These are phyloP conservation scores for Fratercula arctica DNA, from an alignment of 2,797 vertebrate genomes.

Conservation along the genomic window DNA sequence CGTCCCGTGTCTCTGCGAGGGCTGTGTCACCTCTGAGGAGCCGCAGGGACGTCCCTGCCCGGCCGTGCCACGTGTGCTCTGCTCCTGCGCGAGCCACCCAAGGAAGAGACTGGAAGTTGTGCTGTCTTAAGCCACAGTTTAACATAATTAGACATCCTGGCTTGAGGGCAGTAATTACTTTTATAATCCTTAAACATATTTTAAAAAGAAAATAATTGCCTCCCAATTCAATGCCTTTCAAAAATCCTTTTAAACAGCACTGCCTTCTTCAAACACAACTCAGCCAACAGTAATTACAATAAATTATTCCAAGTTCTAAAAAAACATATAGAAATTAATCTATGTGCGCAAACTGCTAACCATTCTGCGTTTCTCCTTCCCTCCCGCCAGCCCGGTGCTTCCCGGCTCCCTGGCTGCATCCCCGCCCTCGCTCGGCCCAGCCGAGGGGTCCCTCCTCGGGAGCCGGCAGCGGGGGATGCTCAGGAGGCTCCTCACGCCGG, in stretches of 20 bases:
- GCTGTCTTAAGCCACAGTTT: constrained; percentile 60
- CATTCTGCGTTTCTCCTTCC: constrained; percentile 2
- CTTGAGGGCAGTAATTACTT: constrained; percentile 69
- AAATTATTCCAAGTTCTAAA: constrained; percentile 50
- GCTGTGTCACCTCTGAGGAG: background rate
- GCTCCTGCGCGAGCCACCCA: background rate
- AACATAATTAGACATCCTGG: constrained; percentile 69
- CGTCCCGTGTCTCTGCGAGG: background rate
- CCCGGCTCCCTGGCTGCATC: background rate
- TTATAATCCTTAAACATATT: constrained; percentile 70
- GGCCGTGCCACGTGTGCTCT: fast-evolving
- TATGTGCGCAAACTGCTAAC: constrained; percentile 18
- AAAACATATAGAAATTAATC: constrained; percentile 51
- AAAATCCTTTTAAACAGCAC: constrained; percentile 46
- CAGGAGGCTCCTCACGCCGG: background rate
- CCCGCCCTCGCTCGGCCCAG: background rate
- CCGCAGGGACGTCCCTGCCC: background rate
- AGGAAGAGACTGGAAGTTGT: constrained; percentile 29
- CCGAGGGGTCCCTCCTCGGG: background rate
- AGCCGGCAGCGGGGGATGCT: background rate
- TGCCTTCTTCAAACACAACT: constrained; percentile 67
- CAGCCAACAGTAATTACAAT: constrained; percentile 69
- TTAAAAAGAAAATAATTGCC: constrained; percentile 51
- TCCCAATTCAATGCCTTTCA: constrained; percentile 64
- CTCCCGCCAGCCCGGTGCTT: background rate